Evolutionary conservation across 1,140 invertebrate genomes (phyloP).

Genomic region (Drosophila virilis): DNA sequence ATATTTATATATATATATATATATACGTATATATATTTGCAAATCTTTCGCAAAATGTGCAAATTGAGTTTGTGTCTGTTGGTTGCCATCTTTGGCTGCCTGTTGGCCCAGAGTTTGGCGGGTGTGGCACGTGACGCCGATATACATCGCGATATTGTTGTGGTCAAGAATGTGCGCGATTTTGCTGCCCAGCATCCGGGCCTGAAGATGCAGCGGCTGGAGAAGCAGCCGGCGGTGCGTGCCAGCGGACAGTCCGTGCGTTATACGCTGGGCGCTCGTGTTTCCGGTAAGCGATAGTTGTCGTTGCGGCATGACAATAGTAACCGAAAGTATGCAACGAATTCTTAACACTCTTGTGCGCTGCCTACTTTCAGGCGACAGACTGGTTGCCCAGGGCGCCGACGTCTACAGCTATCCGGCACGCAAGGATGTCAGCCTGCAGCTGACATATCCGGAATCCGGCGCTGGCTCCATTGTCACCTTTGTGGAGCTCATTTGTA

Average conservation of each 20-base stretch:
- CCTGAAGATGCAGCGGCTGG: conserved; percentile 46
- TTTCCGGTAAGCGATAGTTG: conserved; percentile 54
- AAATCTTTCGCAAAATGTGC: conserved; percentile 41
- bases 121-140: conserved; percentile 10
- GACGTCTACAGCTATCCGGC: conserved; percentile 59
- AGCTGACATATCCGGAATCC: conserved; percentile 69
- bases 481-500: conserved; percentile 70
- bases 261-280: conserved; percentile 69
- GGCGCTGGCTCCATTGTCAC: conserved; percentile 63
- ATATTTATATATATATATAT: too few species aligned
- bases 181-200: conserved; percentile 67
- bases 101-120: conserved; percentile 41
- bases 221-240: conserved; percentile 34
- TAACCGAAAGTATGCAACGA: conserved; percentile 18
- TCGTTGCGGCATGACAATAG: neutral
- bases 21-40: neutral
- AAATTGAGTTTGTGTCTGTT: conserved; percentile 60
- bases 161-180: conserved; percentile 64
- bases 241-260: conserved; percentile 7
- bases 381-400: conserved; percentile 65
- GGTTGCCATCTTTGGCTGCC: conserved; percentile 56
- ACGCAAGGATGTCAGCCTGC: conserved; percentile 66
- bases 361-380: conserved; percentile 69
- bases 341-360: neutral
- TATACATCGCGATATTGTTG: conserved; percentile 43